Evolutionary conservation across 2,888 invertebrate genomes (phyloP), one percentile per base, ranked within the genome.

Genomic region (Tiliacea aurago): DNA sequence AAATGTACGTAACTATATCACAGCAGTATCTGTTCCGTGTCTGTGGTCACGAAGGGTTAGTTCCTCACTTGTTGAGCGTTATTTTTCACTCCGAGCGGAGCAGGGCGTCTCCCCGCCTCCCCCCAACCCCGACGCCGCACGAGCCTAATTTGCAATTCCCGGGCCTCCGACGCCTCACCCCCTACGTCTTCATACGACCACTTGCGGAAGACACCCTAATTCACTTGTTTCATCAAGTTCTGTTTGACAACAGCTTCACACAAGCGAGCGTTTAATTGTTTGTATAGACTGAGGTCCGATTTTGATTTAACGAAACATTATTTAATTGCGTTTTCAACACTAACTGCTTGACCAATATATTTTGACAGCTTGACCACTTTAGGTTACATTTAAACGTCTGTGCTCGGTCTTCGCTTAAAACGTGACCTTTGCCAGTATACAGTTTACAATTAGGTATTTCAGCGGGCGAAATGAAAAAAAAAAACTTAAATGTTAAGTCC

Each of bases 141-240:
- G 62, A 79, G 86, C 84, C 90, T 93, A 91, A 93, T 93, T 93
- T 92, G 89, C 91, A 91, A 92, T 91, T 89, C 91, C 90, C 88
- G 85, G 79, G 78, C 75, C 81, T 82, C 72, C 74, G 78, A 81
- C 77, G 70, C 70, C 86, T 80, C 74, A 79, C 64, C 80, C 85
- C 84, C 86, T 93, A 85, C 92, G 93, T 94, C 87, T 84, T 79
- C 79, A 88, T 86, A 83, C 81, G 81, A 85, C 86, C 83, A 86
- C 85, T 86, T 88, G 87, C 92, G 93, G 70, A 70, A 74, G 73
- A 82, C 77, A 80, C 76, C 80, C 70, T 87, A 83, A 86, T 86
- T 86, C 73, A 77, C 78, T 84, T 84, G 78, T 67, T 75, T 87
- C 75, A 86, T 85, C 83, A 86, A 87, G 80, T 87, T 86, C 83